Conservation (phyloP, 2,888 invertebrate species). For the Leptarthrus brevirostris region DNA sequence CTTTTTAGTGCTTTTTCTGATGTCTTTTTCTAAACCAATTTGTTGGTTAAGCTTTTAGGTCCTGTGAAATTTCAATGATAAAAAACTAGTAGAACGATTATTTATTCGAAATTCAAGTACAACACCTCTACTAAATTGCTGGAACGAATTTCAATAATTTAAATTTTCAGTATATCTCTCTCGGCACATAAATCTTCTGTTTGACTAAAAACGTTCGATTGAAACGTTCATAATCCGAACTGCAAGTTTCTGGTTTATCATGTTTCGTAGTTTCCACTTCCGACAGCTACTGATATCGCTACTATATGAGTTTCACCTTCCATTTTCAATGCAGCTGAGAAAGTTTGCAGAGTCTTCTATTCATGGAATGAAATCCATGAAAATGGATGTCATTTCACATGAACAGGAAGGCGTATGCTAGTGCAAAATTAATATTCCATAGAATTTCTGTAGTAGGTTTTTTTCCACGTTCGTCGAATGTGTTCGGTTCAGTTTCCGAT, state of each 20-base stretch:
- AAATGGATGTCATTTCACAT: slow-evolving; percentile 19
- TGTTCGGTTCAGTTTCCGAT: not conserved
- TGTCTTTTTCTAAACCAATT: too few species aligned
- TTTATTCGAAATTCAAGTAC: too few species aligned
- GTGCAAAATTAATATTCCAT: slow-evolving; percentile 25
- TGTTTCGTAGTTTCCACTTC: slow-evolving; percentile 27
- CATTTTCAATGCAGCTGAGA: slow-evolving; percentile 7
- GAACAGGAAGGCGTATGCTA: slow-evolving; percentile 27
- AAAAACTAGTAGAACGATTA: too few species aligned
- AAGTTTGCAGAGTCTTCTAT: not conserved
- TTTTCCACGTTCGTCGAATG: not conserved
- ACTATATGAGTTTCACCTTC: slow-evolving; percentile 24
- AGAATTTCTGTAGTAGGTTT: not conserved
- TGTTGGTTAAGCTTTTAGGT: too few species aligned
- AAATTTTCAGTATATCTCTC: too few species aligned
- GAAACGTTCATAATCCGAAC: slow-evolving; percentile 21
- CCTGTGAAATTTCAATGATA: too few species aligned
- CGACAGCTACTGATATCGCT: slow-evolving; percentile 10
- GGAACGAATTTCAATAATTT: too few species aligned
- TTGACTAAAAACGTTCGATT: too few species aligned
- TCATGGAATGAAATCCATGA: not conserved
- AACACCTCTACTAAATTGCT: too few species aligned
- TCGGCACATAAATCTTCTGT: too few species aligned
- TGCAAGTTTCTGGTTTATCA: slow-evolving; percentile 2
- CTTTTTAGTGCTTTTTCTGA: too few species aligned